phyloP scores from a whole-genome alignment of 2,113 vertebrate genomes.

The Empidonax traillii region DNA sequence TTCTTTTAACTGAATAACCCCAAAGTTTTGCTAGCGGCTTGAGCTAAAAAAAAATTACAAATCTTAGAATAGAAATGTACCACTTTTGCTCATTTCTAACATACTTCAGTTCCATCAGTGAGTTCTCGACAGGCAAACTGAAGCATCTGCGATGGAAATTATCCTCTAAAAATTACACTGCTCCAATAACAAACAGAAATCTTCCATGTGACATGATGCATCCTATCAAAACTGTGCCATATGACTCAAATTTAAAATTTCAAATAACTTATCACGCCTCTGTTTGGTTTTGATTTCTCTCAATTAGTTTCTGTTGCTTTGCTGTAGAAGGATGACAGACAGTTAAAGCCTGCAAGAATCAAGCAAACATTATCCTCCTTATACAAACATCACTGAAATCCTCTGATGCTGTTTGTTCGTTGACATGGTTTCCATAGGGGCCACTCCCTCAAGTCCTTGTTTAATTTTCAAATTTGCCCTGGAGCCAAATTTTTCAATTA shows the following conservation, averaged over 20 bases:
- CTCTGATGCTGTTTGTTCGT: slow-evolving; percentile 24
- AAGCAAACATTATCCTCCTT: slow-evolving; percentile 47
- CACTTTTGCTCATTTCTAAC: neutral
- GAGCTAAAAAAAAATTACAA: neutral
- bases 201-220: neutral
- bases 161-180: neutral
- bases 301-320: slow-evolving; percentile 27
- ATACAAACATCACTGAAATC: slow-evolving; percentile 48
- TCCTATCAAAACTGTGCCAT: neutral
- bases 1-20: neutral
- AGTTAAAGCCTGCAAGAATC: neutral
- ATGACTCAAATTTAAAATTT: neutral
- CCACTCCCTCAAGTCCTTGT: slow-evolving; percentile 24
- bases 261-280: neutral
- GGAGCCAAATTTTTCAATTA: slow-evolving; percentile 45
- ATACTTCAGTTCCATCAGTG: neutral
- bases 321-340: slow-evolving; percentile 1
- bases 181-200: neutral
- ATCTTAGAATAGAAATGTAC: neutral
- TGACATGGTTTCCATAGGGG: slow-evolving; percentile 25
- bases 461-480: slow-evolving; percentile 57
- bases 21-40: neutral
- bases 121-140: neutral
- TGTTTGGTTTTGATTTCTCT: neutral
- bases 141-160: neutral